Base-by-base conservation (phyloP, 2,113 vertebrate genomes). In the Solea senegalensis region DNA sequence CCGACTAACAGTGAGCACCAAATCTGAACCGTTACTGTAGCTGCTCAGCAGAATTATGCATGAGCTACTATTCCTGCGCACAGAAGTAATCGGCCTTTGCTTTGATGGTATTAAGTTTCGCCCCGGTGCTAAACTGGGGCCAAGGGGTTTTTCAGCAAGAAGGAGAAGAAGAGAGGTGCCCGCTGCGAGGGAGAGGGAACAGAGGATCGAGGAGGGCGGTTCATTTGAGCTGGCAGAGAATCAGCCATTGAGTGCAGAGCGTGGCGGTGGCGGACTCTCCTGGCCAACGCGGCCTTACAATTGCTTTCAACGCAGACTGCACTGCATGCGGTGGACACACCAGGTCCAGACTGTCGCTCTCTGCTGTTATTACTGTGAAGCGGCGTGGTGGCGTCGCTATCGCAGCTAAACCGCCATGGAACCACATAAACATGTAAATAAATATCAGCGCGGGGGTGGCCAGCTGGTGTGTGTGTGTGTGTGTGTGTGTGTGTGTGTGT, bases 391-490 rank as follows among this genome's bases (percentile, higher is more conserved):
- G 86, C 83, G 82, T 78, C 56, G 72, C 65, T 53, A 21, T 21
- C 62, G 40, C 65, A n/a, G n/a, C n/a, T 83, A 82, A 88, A 86
- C 76, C 61, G 63, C 74, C 55, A 72, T 46, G 13, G 70, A 81
- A 68, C 78, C 77, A 27, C 60, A 63, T 55, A 34, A 85, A 86
- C 63, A 73, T 58, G 67, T 41, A 89, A 86, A 90, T 84, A 91
- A 88, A 90, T 81, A 83, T 69, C 65, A 10, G 83, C 77, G 9
- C 61, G 80, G 80, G 87, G 87, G 87, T 90, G 90, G 92, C 72
- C 85, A 46, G 69, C 71, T 81, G 83, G 89, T 78, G 65, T 88
- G 85, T 71, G 73, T 12, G 76, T 75, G 12, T 9, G 51, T 5
- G 14, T 64, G 70, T 62, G 72, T 1, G 21, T 12, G 76, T 75